Evolutionary conservation across 2,113 vertebrate species (phyloP), one percentile per base, ranked within the genome.

Genomic region (Perca schrenkii): DNA sequence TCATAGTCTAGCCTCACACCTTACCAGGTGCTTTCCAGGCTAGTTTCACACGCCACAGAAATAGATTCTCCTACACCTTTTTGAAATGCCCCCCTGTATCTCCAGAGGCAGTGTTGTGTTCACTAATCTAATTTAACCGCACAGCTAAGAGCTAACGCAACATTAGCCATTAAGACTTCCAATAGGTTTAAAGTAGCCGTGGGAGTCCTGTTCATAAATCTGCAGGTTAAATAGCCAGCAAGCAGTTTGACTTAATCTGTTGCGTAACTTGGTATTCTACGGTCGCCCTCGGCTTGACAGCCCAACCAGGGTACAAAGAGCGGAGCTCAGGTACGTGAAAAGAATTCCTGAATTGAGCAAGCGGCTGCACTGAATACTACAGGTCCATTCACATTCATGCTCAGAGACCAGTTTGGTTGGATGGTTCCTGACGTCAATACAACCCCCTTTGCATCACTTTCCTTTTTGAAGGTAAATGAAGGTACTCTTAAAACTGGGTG

Each of bases 261-360:
- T 73, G 62, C 0, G 3, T 71, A 74, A 84, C 71, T 89, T 84
- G 12, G 77, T 80, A 68, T 82, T 90, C 74, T 50, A 1, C 74
- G 12, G 50, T 82, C 68, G 25, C 68, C 61, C 64, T 31, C 28
- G 2, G 19, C 68, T 77, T 49, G 79, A 90, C 82, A 80, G 76
- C 65, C 36, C 73, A 47, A 74, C 14, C 60, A 57, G 79, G 74
- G 80, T 8, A 73, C 62, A 71, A 65, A 87, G 79, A 80, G 40
- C 14, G 7, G n/a, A n/a, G 66, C 76, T 70, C 86, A 82, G 79
- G 86, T 90, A 90, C 77, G 71, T 82, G 83, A 72, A 60, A 61
- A 46, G 74, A 86, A 92, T 93, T 91, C 86, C 88, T 88, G 64
- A 84, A 70, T 34, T 43, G 67, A 82, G 70, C 47, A 11, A 40